These are phyloP conservation scores for Carterocephalus palaemon DNA, from an alignment of 2,888 invertebrate genomes.

Conservation along the genomic window DNA sequence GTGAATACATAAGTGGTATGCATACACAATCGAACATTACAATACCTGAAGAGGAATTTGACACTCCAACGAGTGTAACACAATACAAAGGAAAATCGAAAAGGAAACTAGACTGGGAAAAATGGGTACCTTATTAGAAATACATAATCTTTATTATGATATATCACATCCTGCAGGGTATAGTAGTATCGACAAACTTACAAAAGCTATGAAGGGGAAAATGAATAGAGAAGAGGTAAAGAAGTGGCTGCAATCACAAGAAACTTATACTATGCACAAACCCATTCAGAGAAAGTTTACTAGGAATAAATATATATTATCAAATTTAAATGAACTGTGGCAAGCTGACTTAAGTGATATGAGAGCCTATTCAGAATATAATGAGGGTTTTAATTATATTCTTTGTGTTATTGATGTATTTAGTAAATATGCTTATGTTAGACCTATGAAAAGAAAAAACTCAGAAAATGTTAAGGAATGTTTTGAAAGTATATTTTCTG, in stretches of 20 bases:
- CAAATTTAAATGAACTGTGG: slow-evolving; percentile 34
- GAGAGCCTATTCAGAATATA: slow-evolving; percentile 31
- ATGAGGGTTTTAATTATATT: slow-evolving; percentile 31
- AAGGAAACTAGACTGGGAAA: slow-evolving; percentile 35
- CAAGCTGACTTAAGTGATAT: slow-evolving; percentile 33
- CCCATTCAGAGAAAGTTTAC: slow-evolving; percentile 30
- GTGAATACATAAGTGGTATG: slow-evolving; percentile 26
- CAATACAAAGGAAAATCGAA: slow-evolving; percentile 17
- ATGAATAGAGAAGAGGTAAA: slow-evolving; percentile 29
- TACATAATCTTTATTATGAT: slow-evolving; percentile 34
- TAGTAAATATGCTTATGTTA: slow-evolving; percentile 31
- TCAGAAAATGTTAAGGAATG: slow-evolving; percentile 27
- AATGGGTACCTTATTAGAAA: slow-evolving; percentile 38
- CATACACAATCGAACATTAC: slow-evolving; percentile 3
- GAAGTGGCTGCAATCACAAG: slow-evolving; percentile 33
- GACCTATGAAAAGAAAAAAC: slow-evolving; percentile 30
- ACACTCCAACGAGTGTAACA: slow-evolving; percentile 6
- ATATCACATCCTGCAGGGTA: slow-evolving; percentile 34
- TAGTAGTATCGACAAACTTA: slow-evolving; percentile 30
- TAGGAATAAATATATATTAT: slow-evolving; percentile 32
- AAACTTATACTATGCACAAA: slow-evolving; percentile 34
- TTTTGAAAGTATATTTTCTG: slow-evolving; percentile 14
- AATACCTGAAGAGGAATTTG: slow-evolving; percentile 1
- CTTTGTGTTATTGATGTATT: slow-evolving; percentile 34
- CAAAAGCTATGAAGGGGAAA: slow-evolving; percentile 32